Evolutionary conservation across 23 tunicate species (phyloP).

Genomic region (Phallusia fumigata): DNA sequence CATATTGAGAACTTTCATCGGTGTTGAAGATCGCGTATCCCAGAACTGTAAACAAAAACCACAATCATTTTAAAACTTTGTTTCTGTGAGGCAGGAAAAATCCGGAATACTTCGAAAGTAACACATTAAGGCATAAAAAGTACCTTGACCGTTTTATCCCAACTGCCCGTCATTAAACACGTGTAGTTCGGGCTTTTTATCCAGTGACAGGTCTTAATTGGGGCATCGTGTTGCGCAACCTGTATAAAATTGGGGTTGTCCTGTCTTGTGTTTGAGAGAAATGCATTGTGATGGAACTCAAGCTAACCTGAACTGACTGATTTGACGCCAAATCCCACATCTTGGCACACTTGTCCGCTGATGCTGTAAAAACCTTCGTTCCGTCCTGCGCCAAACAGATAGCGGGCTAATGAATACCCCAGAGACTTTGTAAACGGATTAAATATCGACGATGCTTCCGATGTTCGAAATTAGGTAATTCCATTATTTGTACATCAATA

Average conservation of each 20-base stretch:
- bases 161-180: conserved; percentile 91
- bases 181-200: conserved; percentile 78
- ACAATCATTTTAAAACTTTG: too few species aligned
- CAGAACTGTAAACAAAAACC: conserved; percentile 84
- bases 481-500: too few species aligned
- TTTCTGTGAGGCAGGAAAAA: too few species aligned
- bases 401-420: not conserved
- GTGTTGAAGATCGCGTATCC: conserved; percentile 79
- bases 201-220: conserved; percentile 94
- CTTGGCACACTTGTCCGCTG: conserved; percentile 91
- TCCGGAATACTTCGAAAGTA: too few species aligned
- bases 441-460: too few species aligned
- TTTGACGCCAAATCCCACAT: conserved; percentile 91
- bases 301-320: conserved; percentile 60
- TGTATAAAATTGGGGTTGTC: not conserved
- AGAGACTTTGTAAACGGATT: not conserved
- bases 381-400: conserved; percentile 48
- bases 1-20: conserved; percentile 73
- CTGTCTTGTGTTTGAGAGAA: too few species aligned
- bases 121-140: not conserved
- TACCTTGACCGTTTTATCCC: conserved; percentile 87
- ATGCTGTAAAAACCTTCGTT: conserved; percentile 79
- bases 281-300: not conserved
- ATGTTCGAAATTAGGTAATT: too few species aligned
- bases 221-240: conserved; percentile 96